Percentiles rank a stretch among this genome's conserved stretches.
Conservation (phyloP, 2,797 vertebrate species). For the Acridotheres tristis region DNA sequence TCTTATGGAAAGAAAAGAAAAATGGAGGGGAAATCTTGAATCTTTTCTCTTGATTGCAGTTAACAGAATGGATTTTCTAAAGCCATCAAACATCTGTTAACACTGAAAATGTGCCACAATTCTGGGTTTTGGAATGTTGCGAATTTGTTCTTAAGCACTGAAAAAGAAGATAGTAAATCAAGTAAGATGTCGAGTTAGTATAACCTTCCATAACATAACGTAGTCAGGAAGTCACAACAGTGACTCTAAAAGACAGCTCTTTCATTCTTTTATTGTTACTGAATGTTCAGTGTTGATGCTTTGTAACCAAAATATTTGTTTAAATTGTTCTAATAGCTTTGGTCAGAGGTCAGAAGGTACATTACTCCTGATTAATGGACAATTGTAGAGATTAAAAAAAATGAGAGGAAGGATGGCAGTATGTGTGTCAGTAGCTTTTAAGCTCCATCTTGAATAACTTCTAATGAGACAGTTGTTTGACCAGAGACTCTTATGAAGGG, state of each 20-base stretch:
- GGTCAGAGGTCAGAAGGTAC: slow-evolving; percentile 32
- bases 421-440: neutral
- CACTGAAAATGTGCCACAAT: neutral
- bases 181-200: neutral
- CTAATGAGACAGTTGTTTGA: neutral
- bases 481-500: neutral
- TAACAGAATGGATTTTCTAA: slow-evolving; percentile 20
- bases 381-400: slow-evolving; percentile 1
- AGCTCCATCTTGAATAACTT: neutral
- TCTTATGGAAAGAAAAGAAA: neutral
- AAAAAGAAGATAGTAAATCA: slow-evolving; percentile 18
- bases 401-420: neutral
- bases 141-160: neutral
- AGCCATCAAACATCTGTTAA: neutral
- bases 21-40: neutral
- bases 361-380: neutral
- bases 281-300: slow-evolving; percentile 19
- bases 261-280: slow-evolving; percentile 28
- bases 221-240: slow-evolving; percentile 15
- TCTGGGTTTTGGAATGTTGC: neutral
- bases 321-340: slow-evolving; percentile 50
- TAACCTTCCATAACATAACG: slow-evolving; percentile 1
- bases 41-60: slow-evolving; percentile 34
- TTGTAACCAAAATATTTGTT: slow-evolving; percentile 58
- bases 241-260: neutral